Evolutionary conservation across 1,140 invertebrate species (phyloP).

Genomic region (Odontomachus brunneus): DNA sequence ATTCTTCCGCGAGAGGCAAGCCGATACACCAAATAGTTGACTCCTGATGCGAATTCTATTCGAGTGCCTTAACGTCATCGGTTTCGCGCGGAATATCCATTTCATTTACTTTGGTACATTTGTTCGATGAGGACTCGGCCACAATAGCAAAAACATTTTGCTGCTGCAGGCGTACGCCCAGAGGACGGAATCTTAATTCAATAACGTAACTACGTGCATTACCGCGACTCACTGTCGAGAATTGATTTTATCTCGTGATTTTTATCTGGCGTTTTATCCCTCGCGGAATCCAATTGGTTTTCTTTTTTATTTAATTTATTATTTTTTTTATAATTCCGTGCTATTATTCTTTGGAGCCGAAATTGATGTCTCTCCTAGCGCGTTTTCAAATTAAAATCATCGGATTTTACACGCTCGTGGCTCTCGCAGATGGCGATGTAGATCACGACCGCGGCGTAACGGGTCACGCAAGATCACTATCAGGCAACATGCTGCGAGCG

Average conservation of each 20-base stretch:
- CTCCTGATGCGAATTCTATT: constrained; percentile 47
- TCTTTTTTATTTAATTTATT: not conserved
- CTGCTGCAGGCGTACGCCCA: not conserved
- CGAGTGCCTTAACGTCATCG: constrained; percentile 50
- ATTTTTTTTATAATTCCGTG: constrained; percentile 3
- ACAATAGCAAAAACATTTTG: constrained; percentile 11
- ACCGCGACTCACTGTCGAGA: not conserved
- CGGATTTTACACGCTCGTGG: not conserved
- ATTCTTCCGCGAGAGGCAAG: constrained; percentile 39
- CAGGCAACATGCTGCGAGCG: constrained; percentile 37
- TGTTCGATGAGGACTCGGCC: constrained; percentile 10
- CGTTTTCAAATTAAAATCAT: not conserved
- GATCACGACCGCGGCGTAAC: constrained; percentile 21
- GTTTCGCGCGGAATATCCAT: constrained; percentile 21
- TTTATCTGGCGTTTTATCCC: not conserved
- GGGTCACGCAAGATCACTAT: constrained; percentile 23
- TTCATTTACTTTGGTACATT: constrained; percentile 52
- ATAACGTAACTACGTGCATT: not conserved
- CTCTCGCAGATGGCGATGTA: not conserved
- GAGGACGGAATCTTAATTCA: not conserved
- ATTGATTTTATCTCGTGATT: not conserved
- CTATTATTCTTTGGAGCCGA: not conserved
- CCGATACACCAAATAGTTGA: constrained; percentile 59
- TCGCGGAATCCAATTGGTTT: too few relatives aligned
- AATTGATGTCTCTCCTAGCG: not conserved